Conservation (phyloP, 2,888 invertebrate genomes). For the Drosophila niveifrons region DNA sequence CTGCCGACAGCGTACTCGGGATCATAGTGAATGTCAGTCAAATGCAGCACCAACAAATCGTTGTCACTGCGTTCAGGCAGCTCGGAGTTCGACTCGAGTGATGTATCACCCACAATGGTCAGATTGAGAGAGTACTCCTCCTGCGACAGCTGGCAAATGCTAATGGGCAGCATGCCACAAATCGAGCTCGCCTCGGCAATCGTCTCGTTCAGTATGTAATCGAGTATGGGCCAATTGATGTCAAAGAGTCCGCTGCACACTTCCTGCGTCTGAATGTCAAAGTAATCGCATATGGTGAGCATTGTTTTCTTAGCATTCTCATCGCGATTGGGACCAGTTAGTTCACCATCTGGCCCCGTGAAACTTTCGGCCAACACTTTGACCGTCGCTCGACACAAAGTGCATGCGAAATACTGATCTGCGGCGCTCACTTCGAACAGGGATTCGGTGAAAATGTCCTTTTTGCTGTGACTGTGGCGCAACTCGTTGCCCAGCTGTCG, state of each 20-base stretch:
- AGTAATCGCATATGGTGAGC: conserved; percentile 86
- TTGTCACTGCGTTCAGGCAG: conserved; percentile 61
- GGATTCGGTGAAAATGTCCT: conserved; percentile 68
- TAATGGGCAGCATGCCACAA: conserved; percentile 82
- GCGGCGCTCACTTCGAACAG: conserved; percentile 63
- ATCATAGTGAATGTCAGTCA: conserved; percentile 91
- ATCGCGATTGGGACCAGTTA: conserved; percentile 79
- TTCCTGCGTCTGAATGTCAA: conserved; percentile 87
- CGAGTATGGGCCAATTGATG: conserved; percentile 88
- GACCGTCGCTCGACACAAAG: conserved; percentile 78
- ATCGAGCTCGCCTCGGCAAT: conserved; percentile 86
- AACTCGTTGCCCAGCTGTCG: conserved; percentile 67
- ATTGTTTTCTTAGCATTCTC: conserved; percentile 83
- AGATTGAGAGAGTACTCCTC: conserved; percentile 72
- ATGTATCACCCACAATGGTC: conserved; percentile 62
- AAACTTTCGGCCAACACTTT: conserved; percentile 82
- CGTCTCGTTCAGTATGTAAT: conserved; percentile 87
- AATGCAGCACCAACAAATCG: conserved; percentile 78
- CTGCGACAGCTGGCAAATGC: conserved; percentile 75
- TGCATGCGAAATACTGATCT: conserved; percentile 80
- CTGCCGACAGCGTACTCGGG: conserved; percentile 89
- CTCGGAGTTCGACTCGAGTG: conserved; percentile 71
- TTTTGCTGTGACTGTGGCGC: conserved; percentile 63
- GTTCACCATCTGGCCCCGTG: conserved; percentile 86
- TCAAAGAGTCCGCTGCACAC: conserved; percentile 89